Percentiles rank a stretch among this genome's conserved stretches.
phyloP scores from a whole-genome alignment of 1,140 invertebrate species.

The Pentalonia nigronervosa region DNA sequence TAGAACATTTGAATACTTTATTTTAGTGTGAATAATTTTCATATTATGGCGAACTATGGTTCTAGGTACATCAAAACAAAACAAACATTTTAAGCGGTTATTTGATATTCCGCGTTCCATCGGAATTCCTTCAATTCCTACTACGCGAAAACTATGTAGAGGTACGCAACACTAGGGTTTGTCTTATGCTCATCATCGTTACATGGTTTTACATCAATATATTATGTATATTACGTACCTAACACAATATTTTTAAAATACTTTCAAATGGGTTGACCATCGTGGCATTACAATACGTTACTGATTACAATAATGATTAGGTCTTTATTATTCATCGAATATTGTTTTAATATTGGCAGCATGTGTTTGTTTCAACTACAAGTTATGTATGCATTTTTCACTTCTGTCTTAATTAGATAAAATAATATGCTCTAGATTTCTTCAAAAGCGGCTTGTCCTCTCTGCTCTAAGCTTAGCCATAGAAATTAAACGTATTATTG shows the following conservation, averaged over 20 bases:
- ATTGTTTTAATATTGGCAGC: neutral
- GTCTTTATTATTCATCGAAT: neutral
- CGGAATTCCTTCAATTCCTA: neutral
- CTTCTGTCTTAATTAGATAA: neutral
- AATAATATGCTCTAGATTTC: neutral
- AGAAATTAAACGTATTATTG: neutral
- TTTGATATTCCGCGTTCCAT: neutral
- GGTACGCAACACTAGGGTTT: neutral
- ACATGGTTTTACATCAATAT: neutral
- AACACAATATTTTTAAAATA: neutral
- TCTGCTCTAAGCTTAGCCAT: neutral
- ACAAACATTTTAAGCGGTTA: neutral
- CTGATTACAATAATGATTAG: neutral
- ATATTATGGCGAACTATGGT: neutral
- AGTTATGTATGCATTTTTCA: neutral
- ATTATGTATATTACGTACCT: neutral
- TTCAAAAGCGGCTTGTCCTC: neutral
- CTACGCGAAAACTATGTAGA: neutral
- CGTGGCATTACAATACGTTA: neutral
- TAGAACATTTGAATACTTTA: constrained; percentile 3
- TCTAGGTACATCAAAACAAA: neutral
- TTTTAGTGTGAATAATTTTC: neutral
- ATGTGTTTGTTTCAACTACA: neutral
- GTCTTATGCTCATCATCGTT: neutral
- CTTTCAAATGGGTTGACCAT: neutral